Evolutionary conservation across 2,888 invertebrate species (phyloP).

Genomic region (Mythimna impura): DNA sequence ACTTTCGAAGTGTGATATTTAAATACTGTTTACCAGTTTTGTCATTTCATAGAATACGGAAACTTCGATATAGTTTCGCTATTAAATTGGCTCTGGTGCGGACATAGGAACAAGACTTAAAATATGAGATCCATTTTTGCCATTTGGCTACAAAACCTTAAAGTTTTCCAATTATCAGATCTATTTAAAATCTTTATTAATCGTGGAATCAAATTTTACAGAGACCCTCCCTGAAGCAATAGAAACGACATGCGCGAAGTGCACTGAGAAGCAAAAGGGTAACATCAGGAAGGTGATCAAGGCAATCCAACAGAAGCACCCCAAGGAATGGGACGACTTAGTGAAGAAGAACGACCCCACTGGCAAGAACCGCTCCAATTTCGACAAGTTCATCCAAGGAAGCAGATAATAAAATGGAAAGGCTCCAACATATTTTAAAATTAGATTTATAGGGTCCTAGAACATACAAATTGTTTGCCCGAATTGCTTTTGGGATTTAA

Average conservation of each 20-base stretch:
- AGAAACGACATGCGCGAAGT: constrained; percentile 92
- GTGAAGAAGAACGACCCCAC: constrained; percentile 93
- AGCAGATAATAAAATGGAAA: constrained; percentile 71
- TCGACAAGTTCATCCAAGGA: constrained; percentile 88
- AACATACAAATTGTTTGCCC: constrained; percentile 17
- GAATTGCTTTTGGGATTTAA: constrained; percentile 17
- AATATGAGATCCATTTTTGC: neutral
- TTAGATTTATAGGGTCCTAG: constrained; percentile 31
- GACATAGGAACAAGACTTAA: neutral
- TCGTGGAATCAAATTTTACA: constrained; percentile 75
- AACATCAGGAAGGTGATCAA: constrained; percentile 92
- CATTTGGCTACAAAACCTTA: neutral
- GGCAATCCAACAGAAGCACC: constrained; percentile 92
- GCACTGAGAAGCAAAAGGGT: constrained; percentile 92
- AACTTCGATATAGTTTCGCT: neutral
- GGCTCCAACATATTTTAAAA: constrained; percentile 10
- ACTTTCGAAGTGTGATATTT: neutral
- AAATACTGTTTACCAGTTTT: neutral
- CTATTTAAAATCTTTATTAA: constrained; percentile 3
- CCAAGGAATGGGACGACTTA: constrained; percentile 92
- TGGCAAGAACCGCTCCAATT: constrained; percentile 91
- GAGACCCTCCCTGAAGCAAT: constrained; percentile 93
- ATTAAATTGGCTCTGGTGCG: neutral
- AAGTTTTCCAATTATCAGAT: neutral
- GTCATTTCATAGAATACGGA: neutral